Base-by-base conservation (phyloP, 1,140 invertebrate genomes). In the Lepidurus arcticus region DNA sequence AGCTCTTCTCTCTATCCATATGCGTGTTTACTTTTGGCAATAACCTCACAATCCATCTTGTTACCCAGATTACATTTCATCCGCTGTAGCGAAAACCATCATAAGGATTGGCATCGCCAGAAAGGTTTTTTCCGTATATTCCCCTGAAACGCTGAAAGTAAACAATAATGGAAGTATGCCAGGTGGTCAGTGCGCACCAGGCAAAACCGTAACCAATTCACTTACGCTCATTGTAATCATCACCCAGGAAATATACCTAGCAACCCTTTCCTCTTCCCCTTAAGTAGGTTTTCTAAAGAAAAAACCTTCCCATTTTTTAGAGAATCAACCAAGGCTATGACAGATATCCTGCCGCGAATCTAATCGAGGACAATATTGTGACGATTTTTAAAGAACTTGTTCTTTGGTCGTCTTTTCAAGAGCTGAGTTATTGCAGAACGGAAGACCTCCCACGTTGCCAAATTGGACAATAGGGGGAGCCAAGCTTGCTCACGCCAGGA, bases 61-160 rank as follows among this genome's bases (percentile, higher is more conserved):
- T 65, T 65, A 13, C 53, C 53, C 53, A 65, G 53, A 65, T 65
- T 65, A 65, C 53, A 65, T 65, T 65, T 65, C 53, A 65, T 65
- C 53, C 53, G 16, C 21, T 65, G 53, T 34, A 34, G 34, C 34
- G 34, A 34, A 34, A 34, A 34, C 34, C 34, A 34, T 34, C 1
- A 34, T 34, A 34, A 34, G 2, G 34, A 34, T 34, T 34, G 34
- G 34, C 34, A 34, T 34, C 34, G 34, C 34, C 34, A 34, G 3
- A 34, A 34, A 34, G 34, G 34, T 34, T 34, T 34, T 34, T 34
- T 34, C 3, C 34, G 34, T 34, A 34, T 34, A 34, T 34, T 34
- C 34, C 4, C 34, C 3, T 34, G 34, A 34, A 34, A 34, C 34
- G 34, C 34, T 65, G 53, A 65, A 65, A 65, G 53, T 21, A 65